Percentiles rank a stretch among this genome's conserved stretches.
These are phyloP conservation scores for Bryconaethiops microstoma DNA, from an alignment of 2,797 vertebrate species.

Conservation along the genomic window DNA sequence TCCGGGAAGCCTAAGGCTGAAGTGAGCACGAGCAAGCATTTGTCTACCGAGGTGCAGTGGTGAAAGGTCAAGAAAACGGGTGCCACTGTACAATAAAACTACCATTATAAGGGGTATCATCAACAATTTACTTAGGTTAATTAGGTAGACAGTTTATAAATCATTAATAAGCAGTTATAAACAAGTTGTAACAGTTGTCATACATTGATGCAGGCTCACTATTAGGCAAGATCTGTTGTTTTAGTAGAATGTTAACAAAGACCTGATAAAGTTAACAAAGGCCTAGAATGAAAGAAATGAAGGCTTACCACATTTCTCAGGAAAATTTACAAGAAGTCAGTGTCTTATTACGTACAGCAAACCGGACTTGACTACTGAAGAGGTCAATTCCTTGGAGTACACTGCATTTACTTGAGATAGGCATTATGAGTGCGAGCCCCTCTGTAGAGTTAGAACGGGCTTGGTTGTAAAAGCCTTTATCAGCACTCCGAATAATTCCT, in stretches of 20 bases:
- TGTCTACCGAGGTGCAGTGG: background rate
- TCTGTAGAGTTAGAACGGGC: background rate
- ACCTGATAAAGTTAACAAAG: too few relatives aligned
- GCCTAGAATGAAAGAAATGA: background rate
- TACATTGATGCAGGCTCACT: too few relatives aligned
- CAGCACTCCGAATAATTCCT: constrained; percentile 26
- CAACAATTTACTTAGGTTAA: too few relatives aligned
- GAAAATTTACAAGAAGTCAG: background rate
- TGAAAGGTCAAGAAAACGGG: background rate
- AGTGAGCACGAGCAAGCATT: background rate
- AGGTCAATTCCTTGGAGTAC: background rate
- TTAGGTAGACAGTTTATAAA: too few relatives aligned
- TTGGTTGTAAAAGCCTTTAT: constrained; percentile 29
- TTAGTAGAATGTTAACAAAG: too few relatives aligned
- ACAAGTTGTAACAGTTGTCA: too few relatives aligned
- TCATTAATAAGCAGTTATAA: too few relatives aligned
- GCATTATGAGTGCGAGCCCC: background rate
- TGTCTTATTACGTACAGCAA: background rate
- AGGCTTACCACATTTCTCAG: background rate
- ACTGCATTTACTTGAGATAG: constrained; percentile 3
- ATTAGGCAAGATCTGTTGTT: too few relatives aligned
- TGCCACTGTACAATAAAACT: too few relatives aligned
- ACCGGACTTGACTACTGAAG: background rate
- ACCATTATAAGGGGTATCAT: too few relatives aligned
- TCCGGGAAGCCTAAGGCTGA: background rate